phyloP scores from a whole-genome alignment of 1,140 invertebrate genomes.

The Drosophila funebris region DNA sequence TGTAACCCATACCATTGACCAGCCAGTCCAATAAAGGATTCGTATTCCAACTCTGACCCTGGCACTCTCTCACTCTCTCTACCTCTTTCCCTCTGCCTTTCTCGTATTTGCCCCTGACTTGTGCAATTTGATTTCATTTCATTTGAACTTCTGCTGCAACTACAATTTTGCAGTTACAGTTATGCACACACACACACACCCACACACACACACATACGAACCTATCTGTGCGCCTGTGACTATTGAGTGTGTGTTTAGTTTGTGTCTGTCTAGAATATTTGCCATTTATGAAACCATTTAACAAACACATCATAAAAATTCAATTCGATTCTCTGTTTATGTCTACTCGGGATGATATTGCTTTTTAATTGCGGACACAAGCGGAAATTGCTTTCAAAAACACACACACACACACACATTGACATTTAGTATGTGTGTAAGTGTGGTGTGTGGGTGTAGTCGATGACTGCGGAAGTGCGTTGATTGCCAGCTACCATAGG shows the following conservation, averaged over 20 bases:
- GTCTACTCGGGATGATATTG: slow-evolving; percentile 73
- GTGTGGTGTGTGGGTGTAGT: background rate
- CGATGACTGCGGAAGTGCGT: slow-evolving; percentile 64
- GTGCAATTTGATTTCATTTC: slow-evolving; percentile 33
- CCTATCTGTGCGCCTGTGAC: slow-evolving; percentile 56
- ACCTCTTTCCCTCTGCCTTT: background rate
- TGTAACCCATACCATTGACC: background rate
- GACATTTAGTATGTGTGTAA: slow-evolving; percentile 43
- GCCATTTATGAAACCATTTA: slow-evolving; percentile 81
- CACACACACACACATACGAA: slow-evolving; percentile 9
- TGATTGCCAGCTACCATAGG: slow-evolving; percentile 55
- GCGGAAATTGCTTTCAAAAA: slow-evolving; percentile 77
- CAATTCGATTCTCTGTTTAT: slow-evolving; percentile 73
- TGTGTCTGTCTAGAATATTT: slow-evolving; percentile 28
- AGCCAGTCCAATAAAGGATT: slow-evolving; percentile 8
- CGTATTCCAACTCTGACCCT: background rate
- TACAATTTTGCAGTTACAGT: slow-evolving; percentile 20
- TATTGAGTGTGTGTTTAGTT: slow-evolving; percentile 32
- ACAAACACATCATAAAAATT: slow-evolving; percentile 81
- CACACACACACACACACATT: slow-evolving; percentile 26
- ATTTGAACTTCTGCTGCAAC: slow-evolving; percentile 10
- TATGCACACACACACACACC: slow-evolving; percentile 10
- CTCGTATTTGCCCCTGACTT: background rate
- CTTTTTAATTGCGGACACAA: slow-evolving; percentile 81
- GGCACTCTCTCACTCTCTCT: background rate